A percentile compares a stretch with the other conserved stretches of the same genome.
phyloP scores from a whole-genome alignment of 2,797 vertebrate species.

The Sebastes itinus region DNA sequence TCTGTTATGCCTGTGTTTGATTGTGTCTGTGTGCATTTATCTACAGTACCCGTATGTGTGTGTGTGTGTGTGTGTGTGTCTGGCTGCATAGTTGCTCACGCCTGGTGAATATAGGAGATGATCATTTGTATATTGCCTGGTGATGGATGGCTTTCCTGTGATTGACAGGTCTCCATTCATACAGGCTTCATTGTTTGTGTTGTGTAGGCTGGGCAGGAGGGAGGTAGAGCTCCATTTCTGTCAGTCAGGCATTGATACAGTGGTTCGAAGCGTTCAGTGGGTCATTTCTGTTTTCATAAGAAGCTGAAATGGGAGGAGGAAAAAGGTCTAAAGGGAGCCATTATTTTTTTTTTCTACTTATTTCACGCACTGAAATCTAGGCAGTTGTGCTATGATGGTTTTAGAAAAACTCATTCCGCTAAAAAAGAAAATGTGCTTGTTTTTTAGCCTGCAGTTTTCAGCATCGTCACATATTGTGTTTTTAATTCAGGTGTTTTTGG shows the following conservation, averaged over 20 bases:
- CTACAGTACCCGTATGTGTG: background rate
- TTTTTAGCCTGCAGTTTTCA: background rate
- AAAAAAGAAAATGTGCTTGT: background rate
- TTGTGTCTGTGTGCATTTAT: conserved; percentile 38
- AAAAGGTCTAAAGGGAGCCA: conserved; percentile 16
- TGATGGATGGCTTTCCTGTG: conserved; percentile 60
- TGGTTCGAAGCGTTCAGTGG: conserved; percentile 41
- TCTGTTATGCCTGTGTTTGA: conserved; percentile 47
- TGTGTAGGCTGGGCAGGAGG: conserved; percentile 50
- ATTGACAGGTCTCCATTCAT: conserved; percentile 70
- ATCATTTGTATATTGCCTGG: conserved; percentile 68
- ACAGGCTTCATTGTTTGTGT: conserved; percentile 53
- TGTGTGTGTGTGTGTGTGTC: background rate
- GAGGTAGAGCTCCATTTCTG: conserved; percentile 56
- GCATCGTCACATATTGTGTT: background rate
- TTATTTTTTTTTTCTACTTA: conserved; percentile 21
- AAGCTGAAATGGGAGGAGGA: conserved; percentile 35
- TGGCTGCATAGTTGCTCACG: conserved; percentile 9
- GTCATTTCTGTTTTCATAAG: conserved; percentile 58
- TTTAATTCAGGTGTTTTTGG: background rate
- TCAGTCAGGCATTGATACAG: conserved; percentile 52
- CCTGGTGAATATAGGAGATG: conserved; percentile 48
- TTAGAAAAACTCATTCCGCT: background rate
- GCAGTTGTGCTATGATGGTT: conserved; percentile 12
- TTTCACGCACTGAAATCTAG: conserved; percentile 21